Conservation (phyloP, 2,797 vertebrate genomes). For the Leontocebus nigricollis region DNA sequence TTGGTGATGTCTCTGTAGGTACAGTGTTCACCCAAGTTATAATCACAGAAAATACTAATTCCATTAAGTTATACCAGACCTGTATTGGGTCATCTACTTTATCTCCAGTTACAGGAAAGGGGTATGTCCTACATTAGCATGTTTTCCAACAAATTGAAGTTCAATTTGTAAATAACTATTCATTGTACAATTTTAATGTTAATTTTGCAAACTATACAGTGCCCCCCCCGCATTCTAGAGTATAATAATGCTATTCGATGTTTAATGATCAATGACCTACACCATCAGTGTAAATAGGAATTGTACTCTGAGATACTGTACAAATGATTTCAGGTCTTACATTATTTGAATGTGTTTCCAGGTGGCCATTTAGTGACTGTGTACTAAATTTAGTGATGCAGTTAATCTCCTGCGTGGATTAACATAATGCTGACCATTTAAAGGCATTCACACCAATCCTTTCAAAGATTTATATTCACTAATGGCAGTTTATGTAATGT, state of each 20-base stretch:
- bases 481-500: not conserved
- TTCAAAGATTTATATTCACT: not conserved
- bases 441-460: not conserved
- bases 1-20: not conserved
- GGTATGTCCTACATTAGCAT: not conserved
- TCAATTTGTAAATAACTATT: slow-evolving; percentile 20
- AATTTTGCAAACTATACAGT: not conserved
- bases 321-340: not conserved
- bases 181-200: not conserved
- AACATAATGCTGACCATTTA: not conserved
- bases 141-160: not conserved
- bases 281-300: not conserved
- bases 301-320: not conserved
- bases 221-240: not conserved
- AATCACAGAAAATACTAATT: not conserved
- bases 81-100: not conserved
- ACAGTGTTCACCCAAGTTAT: not conserved
- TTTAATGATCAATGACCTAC: not conserved
- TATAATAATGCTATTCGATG: not conserved
- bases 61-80: not conserved
- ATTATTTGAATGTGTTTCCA: not conserved
- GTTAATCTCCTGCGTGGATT: not conserved
- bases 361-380: not conserved
- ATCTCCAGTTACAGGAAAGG: not conserved
- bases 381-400: too few relatives aligned